Percentiles rank a stretch among this genome's conserved stretches.
These are phyloP conservation scores for Lithophane semibrunnea DNA, from an alignment of 2,888 invertebrate species.

Conservation along the genomic window DNA sequence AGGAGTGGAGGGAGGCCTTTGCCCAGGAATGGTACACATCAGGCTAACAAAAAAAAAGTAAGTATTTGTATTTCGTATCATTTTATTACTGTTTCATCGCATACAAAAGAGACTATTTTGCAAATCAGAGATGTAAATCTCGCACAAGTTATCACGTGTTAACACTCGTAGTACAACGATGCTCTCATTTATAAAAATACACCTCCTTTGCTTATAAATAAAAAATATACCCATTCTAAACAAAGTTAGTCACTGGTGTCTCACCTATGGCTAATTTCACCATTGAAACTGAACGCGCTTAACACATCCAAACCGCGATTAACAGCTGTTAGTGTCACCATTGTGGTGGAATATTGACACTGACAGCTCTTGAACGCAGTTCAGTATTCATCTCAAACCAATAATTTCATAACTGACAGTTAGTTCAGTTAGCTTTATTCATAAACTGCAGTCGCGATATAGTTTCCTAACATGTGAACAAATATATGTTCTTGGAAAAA, in stretches of 20 bases:
- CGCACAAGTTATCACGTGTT: conserved; percentile 40
- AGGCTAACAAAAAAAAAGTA: not conserved
- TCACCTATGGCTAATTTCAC: not conserved
- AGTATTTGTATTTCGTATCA: conserved; percentile 36
- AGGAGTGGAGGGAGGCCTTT: not conserved
- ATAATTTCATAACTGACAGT: not conserved
- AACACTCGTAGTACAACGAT: conserved; percentile 26
- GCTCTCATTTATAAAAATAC: conserved; percentile 44
- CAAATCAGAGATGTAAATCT: conserved; percentile 69
- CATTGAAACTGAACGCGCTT: not conserved
- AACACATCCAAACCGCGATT: not conserved
- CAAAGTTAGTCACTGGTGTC: conserved; percentile 47
- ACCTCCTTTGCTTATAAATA: conserved; percentile 32
- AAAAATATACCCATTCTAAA: conserved; percentile 44
- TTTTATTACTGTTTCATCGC: conserved; percentile 75
- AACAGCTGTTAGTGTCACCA: not conserved
- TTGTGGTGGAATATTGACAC: not conserved
- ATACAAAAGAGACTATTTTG: conserved; percentile 78
- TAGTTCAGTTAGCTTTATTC: not conserved
- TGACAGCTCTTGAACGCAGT: not conserved
- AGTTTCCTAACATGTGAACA: not conserved
- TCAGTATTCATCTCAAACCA: not conserved
- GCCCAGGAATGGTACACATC: not conserved
- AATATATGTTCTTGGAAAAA: not conserved
- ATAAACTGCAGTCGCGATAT: not conserved